Evolutionary conservation across 1,140 invertebrate species (phyloP), one percentile per base, ranked within the genome.

Genomic region (Conus betulinus): DNA sequence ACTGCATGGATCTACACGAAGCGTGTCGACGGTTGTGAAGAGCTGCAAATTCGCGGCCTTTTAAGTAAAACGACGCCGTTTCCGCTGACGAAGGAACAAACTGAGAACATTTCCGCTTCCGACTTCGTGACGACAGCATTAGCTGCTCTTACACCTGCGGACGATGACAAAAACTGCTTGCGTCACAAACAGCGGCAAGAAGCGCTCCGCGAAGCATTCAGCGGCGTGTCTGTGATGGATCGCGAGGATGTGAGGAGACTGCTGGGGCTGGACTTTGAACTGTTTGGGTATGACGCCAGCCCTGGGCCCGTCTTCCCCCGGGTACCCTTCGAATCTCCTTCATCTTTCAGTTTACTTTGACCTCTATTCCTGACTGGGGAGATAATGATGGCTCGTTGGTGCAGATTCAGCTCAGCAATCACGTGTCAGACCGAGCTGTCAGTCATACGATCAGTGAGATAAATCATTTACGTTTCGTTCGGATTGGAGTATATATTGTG

Each of bases 21-120:
- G 93, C 92, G 7, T 82, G 91, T 8, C 90, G 89, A 74, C 83
- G 93, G 15, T 87, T 92, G 25, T 94, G 91, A 84, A 90, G 20
- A 94, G 93, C 51, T 85, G 93, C 93, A 93, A 79, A 94, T 94
- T n/a, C 87, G 93, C 8, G 93, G 93, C 11, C 91, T 94, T 52
- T 74, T 94, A 10, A 90, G 89, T 55, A 92, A 92, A 78, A 51
- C 92, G n/a, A 89, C 15, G 74, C 63, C 27, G 91, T 92, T 89
- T 91, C 93, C 13, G 91, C 90, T 88, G 74, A 87, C 25, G 27
- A 74, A 25, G 71, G 63, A 57, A 3, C 13, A 89, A 17, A 89
- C 53, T 13, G 52, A 25, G 51, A 88, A 85, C n/a, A 82, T 52
- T 78, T 78, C 76, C 6, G 25, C 17, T 8, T 5, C 25, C 25